phyloP scores from a whole-genome alignment of 2,888 invertebrate species.

The Mycogona germanica region DNA sequence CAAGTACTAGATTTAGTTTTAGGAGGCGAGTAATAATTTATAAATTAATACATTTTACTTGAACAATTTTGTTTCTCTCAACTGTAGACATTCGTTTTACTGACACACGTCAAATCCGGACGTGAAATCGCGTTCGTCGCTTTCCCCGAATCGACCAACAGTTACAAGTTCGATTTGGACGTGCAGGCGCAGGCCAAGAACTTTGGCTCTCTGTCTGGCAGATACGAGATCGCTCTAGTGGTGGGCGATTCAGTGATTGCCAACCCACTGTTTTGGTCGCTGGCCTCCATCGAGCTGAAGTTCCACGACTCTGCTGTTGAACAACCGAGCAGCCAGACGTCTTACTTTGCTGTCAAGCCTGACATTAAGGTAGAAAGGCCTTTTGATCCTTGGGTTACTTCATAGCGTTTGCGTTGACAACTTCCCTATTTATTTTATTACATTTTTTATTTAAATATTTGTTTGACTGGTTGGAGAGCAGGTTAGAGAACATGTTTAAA shows the following conservation, averaged over 20 bases:
- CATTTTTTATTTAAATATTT: too few species aligned
- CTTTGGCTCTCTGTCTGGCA: conserved; percentile 59
- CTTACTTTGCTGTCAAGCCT: conserved; percentile 41
- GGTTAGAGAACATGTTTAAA: not conserved
- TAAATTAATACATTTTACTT: too few species aligned
- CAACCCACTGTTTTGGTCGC: conserved; percentile 76
- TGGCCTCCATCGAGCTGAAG: conserved; percentile 62
- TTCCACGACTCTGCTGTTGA: conserved; percentile 44
- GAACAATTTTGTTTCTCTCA: not conserved
- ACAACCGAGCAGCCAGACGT: conserved; percentile 22
- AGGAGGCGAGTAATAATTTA: too few species aligned
- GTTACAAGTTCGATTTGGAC: conserved; percentile 83
- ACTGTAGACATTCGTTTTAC: conserved; percentile 76
- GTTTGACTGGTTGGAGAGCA: too few species aligned
- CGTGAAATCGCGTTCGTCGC: conserved; percentile 89
- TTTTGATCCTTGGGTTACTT: too few species aligned
- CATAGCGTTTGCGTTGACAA: too few species aligned
- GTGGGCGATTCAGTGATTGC: conserved; percentile 84
- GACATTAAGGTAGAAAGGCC: conserved; percentile 50
- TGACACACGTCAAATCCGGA: conserved; percentile 50
- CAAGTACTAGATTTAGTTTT: too few species aligned
- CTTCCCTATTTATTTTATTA: too few species aligned
- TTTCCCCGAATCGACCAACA: conserved; percentile 53
- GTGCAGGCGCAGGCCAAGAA: conserved; percentile 65
- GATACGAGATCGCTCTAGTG: conserved; percentile 67